A percentile compares a stretch with the other conserved stretches of the same genome.
phyloP scores from a whole-genome alignment of 1,140 invertebrate genomes.

The Drosophila seguyi region DNA sequence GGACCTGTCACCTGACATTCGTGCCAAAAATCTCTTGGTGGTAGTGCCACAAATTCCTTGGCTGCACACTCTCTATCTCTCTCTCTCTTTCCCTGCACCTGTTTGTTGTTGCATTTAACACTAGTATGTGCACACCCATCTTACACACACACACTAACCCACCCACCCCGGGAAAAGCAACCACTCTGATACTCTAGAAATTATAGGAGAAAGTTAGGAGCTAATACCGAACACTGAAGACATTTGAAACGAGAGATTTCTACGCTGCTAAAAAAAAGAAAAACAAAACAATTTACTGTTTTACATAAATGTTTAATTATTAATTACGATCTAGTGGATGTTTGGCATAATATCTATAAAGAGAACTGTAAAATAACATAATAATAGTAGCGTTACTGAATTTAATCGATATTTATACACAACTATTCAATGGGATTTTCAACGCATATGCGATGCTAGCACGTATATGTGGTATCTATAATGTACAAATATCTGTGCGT shows the following conservation, averaged over 20 bases:
- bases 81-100: conserved; percentile 54
- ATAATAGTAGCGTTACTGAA: conserved; percentile 17
- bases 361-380: conserved; percentile 62
- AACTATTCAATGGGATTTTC: conserved; percentile 25
- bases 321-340: conserved; percentile 35
- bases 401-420: conserved; percentile 35
- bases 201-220: conserved; percentile 14
- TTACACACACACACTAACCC: conserved; percentile 32
- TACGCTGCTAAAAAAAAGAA: conserved; percentile 35
- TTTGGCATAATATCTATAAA: conserved; percentile 22
- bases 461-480: conserved; percentile 32
- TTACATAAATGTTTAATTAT: conserved; percentile 38
- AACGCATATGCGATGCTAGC: conserved; percentile 28
- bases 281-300: conserved; percentile 36
- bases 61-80: conserved; percentile 41
- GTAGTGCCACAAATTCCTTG: conserved; percentile 59
- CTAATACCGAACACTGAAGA: conserved; percentile 43
- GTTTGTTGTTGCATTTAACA: conserved; percentile 78
- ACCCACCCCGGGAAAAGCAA: conserved; percentile 20
- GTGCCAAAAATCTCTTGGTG: conserved; percentile 57
- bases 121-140: conserved; percentile 37
- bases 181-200: conserved; percentile 47
- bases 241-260: conserved; percentile 51
- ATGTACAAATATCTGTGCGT: conserved; percentile 76
- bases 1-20: conserved; percentile 43